phyloP scores from a whole-genome alignment of 2,113 vertebrate genomes.

The Alosa alosa region DNA sequence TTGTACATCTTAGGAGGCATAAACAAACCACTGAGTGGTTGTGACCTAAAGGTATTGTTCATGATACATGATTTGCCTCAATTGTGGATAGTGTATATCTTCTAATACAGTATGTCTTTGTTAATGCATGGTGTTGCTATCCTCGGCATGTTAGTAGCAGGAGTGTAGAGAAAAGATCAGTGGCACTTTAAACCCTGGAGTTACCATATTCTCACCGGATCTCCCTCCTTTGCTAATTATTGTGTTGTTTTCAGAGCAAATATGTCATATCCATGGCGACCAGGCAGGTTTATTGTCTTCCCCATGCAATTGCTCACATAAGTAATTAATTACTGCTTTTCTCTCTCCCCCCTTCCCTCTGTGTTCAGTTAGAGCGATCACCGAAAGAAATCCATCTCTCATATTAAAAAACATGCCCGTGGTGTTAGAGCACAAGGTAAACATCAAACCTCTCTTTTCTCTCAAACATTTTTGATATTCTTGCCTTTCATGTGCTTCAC shows the following conservation, averaged over 20 bases:
- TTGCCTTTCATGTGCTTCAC: conserved; percentile 14
- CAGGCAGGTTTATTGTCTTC: conserved; percentile 99
- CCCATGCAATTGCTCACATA: conserved; percentile 99
- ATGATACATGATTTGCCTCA: not conserved
- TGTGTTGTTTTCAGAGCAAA: conserved; percentile 99
- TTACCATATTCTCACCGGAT: conserved; percentile 99
- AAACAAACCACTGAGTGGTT: not conserved
- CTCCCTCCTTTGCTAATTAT: conserved; percentile 99
- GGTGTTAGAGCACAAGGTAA: conserved; percentile 94
- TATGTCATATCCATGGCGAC: conserved; percentile 99
- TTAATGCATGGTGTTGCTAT: conserved; percentile 58
- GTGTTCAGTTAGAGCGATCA: conserved; percentile 99
- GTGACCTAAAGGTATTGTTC: not conserved
- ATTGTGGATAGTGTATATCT: not conserved
- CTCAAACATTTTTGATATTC: conserved; percentile 38
- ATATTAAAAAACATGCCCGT: conserved; percentile 71
- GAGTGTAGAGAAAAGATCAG: conserved; percentile 78
- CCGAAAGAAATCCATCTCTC: conserved; percentile 96
- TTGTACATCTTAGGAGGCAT: not conserved
- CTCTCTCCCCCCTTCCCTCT: conserved; percentile 71
- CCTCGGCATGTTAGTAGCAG: conserved; percentile 62
- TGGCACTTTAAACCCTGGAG: conserved; percentile 96
- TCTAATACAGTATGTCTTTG: conserved; percentile 50
- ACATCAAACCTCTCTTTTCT: conserved; percentile 66
- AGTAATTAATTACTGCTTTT: conserved; percentile 99